Base-by-base conservation (phyloP, 1,140 invertebrate genomes). In the Potamilus streckersoni region DNA sequence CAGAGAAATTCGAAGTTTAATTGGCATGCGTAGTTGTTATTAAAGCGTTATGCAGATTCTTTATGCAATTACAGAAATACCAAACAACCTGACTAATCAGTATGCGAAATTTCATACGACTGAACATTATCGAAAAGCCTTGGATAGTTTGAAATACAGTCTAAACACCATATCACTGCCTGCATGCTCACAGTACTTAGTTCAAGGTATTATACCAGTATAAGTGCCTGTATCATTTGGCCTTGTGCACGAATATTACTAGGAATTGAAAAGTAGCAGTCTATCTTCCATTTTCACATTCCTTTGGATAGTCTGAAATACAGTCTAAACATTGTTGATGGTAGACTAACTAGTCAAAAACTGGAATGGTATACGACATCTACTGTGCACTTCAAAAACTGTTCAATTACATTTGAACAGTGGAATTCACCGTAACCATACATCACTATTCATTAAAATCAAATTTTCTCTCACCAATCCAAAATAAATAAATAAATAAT, bases 61-160 rank as follows among this genome's bases (percentile, higher is more conserved):
- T 11, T 49, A 6, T 49, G 38, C 6, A 49, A 49, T 49, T 49
- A 49, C 38, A 49, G 38, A 49, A 49, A 49, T 11, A 49, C 38
- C 0, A 8, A 49, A 8, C 38, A 49, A 49, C 38, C 38, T 49
- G 38, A 49, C 38, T 11, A 49, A 49, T 8, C 6, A 11, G 38
- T 49, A 49, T 49, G 38, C 38, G 11, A 49, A 49, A 49, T 49
- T 49, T 1, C 6, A 49, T 8, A 49, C 0, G 38, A 49, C 38
- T 49, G 38, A 49, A 49, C 38, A 76, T 12, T 80, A 74, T 70
- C 61, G 82, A 59, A n/a, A 49, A n/a, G 73, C 78, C 2, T 86
- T 86, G 78, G 71, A 82, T 4, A 74, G 56, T 55, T 23, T 85
- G n/a, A 85, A 83, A 74, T 60, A 79, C 14, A 74, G 75, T 63